These are phyloP conservation scores for Lacerta agilis DNA, from an alignment of 2,797 vertebrate genomes.

Conservation along the genomic window DNA sequence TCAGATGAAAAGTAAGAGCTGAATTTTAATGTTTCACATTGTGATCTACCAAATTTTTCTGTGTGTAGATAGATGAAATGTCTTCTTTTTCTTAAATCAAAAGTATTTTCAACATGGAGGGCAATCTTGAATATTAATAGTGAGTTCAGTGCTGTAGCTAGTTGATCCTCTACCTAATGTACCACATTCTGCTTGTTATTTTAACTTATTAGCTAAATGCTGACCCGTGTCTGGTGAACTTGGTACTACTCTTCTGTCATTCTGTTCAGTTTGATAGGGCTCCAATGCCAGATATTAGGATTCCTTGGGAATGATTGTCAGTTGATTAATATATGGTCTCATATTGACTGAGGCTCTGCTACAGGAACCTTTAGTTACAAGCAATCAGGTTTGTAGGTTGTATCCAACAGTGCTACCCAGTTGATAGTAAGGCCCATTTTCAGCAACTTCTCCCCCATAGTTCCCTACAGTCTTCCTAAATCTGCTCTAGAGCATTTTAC, in stretches of 20 bases:
- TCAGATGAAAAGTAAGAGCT: conserved; percentile 91
- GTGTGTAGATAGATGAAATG: neutral
- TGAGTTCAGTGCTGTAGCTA: neutral
- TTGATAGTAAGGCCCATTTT: too few species aligned
- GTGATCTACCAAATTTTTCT: neutral
- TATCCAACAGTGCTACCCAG: too few species aligned
- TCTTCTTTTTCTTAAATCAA: neutral
- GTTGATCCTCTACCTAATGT: neutral
- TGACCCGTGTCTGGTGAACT: neutral
- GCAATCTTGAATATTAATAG: neutral
- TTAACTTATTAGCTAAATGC: neutral
- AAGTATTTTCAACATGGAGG: neutral
- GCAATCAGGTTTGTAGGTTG: neutral
- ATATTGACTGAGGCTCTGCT: neutral
- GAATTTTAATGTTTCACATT: neutral
- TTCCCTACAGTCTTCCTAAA: too few species aligned
- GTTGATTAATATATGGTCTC: neutral
- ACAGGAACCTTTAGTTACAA: neutral
- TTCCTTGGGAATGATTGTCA: neutral
- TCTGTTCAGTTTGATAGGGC: neutral
- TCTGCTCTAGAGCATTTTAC: too few species aligned
- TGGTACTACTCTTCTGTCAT: neutral
- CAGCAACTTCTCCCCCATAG: too few species aligned
- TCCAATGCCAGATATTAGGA: neutral
- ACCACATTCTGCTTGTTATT: neutral